Percentiles rank a stretch among this genome's conserved stretches.
These are phyloP conservation scores for Deilephila porcellus DNA, from an alignment of 2,888 invertebrate genomes.

Conservation along the genomic window DNA sequence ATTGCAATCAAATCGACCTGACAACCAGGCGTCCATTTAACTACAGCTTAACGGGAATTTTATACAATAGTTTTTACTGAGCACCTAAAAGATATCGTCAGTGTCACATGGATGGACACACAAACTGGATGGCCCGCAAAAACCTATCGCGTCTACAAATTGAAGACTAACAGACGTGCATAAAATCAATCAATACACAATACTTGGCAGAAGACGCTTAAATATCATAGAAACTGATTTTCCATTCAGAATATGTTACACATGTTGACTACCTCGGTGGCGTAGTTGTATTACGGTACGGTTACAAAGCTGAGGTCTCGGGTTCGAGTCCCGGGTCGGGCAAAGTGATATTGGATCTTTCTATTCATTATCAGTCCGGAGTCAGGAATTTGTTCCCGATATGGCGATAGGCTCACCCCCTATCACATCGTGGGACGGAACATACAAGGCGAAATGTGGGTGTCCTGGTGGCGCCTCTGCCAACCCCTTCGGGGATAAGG, in stretches of 20 bases:
- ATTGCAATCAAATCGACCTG: neutral
- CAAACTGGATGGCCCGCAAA: neutral
- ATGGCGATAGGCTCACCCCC: too few species aligned
- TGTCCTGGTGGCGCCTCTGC: too few species aligned
- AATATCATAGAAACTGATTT: neutral
- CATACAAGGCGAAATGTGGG: too few species aligned
- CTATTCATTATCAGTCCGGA: too few species aligned
- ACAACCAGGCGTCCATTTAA: neutral
- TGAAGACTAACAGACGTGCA: constrained; percentile 2
- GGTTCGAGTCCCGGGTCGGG: too few species aligned
- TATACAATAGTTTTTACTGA: neutral
- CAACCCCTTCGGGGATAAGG: too few species aligned
- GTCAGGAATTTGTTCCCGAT: too few species aligned
- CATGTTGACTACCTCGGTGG: too few species aligned
- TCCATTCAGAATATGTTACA: neutral
- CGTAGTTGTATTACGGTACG: too few species aligned
- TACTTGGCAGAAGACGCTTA: neutral
- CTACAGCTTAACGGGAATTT: constrained; percentile 3
- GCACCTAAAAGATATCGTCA: neutral
- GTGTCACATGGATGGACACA: neutral
- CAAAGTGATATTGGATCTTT: too few species aligned
- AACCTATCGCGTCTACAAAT: neutral
- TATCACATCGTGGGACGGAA: too few species aligned
- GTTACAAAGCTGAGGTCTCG: too few species aligned
- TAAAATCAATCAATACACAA: neutral